A percentile compares a stretch with the other conserved stretches of the same genome.
phyloP scores from a whole-genome alignment of 2,888 invertebrate species.

The Congeria kusceri region DNA sequence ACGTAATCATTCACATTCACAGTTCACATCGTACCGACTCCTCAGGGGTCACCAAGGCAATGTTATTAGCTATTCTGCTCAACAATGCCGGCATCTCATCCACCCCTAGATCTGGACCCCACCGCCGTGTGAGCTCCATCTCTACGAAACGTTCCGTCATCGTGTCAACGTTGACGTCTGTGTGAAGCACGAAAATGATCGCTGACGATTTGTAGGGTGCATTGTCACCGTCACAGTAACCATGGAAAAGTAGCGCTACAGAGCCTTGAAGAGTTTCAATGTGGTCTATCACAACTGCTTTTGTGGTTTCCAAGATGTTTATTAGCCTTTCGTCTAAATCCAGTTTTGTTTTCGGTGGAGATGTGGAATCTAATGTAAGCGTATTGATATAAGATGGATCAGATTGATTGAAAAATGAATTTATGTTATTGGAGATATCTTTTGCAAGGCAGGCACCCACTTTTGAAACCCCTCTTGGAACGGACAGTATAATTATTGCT shows the following conservation, averaged over 20 bases:
- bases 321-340: slow-evolving; percentile 71
- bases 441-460: slow-evolving; percentile 67
- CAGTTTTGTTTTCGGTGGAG: slow-evolving; percentile 57
- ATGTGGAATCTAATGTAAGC: slow-evolving; percentile 22
- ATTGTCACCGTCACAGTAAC: slow-evolving; percentile 82
- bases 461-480: slow-evolving; percentile 47
- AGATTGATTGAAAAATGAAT: slow-evolving; percentile 31
- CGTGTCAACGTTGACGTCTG: slow-evolving; percentile 9
- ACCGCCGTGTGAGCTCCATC: slow-evolving; percentile 59
- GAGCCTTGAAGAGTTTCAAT: slow-evolving; percentile 73
- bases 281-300: slow-evolving; percentile 72
- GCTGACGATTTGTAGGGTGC: slow-evolving; percentile 80
- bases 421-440: slow-evolving; percentile 56
- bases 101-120: slow-evolving; percentile 69
- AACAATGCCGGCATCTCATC: slow-evolving; percentile 77
- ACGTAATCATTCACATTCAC: background rate
- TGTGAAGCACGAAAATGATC: slow-evolving; percentile 73
- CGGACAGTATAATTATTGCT: slow-evolving; percentile 71
- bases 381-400: slow-evolving; percentile 50
- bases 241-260: slow-evolving; percentile 79
- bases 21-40: slow-evolving; percentile 29
- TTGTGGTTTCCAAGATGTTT: slow-evolving; percentile 50
- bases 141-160: slow-evolving; percentile 63
- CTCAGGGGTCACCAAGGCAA: slow-evolving; percentile 70
- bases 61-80: slow-evolving; percentile 77